Base-by-base conservation (phyloP, 2,113 vertebrate genomes). In the Sclerurus mexicanus region DNA sequence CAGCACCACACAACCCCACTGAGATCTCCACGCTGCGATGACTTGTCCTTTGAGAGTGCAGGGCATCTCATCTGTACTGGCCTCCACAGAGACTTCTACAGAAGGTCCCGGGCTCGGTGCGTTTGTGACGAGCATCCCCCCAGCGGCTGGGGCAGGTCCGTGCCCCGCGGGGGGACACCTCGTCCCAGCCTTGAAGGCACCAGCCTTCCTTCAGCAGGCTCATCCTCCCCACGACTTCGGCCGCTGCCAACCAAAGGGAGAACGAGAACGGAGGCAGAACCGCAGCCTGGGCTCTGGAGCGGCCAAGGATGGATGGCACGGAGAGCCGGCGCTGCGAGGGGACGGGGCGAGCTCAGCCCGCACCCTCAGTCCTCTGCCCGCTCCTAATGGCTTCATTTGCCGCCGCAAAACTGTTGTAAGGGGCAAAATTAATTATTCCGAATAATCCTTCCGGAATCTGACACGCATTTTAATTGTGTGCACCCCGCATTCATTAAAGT, bases 401-500 rank as follows among this genome's bases (percentile, higher is more conserved):
- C 3, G 93, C 91, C 89, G 63, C 59, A 95, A 94, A 95, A 92
- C 88, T 93, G 53, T 85, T 96, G 85, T 94, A 96, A 96, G 75
- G 37, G 56, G 82, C 50, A 67, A 91, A 92, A 95, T 89, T 94
- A 91, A 97, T 97, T 97, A 95, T 96, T 97, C 95, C 9, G 33
- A 95, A 91, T 84, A 96, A 95, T 94, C 64, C 87, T 90, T 64
- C 85, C 83, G 93, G 93, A 72, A 68, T 89, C 94, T 33, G 73
- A 95, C 67, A 91, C 30, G 86, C 56, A 60, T 69, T 97, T 97
- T 87, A 96, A 72, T 95, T 90, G 94, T 90, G 87, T 60, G 76
- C 55, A 91, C 72, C 76, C 82, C 60, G 2, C 89, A 96, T 95
- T 96, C 97, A 96, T 97, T 97, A 96, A 90, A 97, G 81, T 89